Base-by-base conservation (phyloP, 2,888 invertebrate species). In the Caenorhabditis becei region DNA sequence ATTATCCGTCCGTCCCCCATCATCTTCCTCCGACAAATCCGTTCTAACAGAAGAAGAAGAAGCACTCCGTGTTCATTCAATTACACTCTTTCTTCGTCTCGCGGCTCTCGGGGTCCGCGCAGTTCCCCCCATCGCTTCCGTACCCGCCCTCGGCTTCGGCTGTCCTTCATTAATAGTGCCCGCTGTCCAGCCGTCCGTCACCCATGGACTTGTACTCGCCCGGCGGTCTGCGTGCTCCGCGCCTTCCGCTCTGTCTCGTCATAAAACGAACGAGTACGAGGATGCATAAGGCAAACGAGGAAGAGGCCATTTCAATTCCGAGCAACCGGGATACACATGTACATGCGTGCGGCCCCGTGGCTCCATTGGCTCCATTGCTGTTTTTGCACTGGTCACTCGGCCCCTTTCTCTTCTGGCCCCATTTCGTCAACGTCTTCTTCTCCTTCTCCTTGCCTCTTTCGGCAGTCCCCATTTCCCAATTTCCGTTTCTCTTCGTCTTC, bases 81-180 rank as follows among this genome's bases (percentile, higher is more conserved):
- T 72, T 72, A 72, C 71, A 71, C 62, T 71, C 44, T 53, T 44
- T 53, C 41, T 44, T 37, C 44, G n/a, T 69, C 20, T 53, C 70
- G 58, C 14, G 23, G 23, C 41, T 70, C 61, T 56, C 44, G 41
- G 23, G 16, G 14, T 56, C 54, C 32, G 53, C 59, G 49, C 69
- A 70, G 41, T 53, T 61, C 63, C 20, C 47, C 14, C 56, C 32
- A 18, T 49, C 32, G 54, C 28, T 54, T 54, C 54, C 54, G 54
- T 54, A 54, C 54, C 41, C 41, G 41, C 41, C 28, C 49, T 49
- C 23, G 7, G 18, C 49, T 23, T 49, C 54, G 11, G 26, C 54
- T 28, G 35, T 37, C 72, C 63, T 72, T 71, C 71, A 72, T 72
- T 72, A 72, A 72, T 56, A 72, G 58, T 56, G 58, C 59, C 69